Evolutionary conservation across 2,113 vertebrate genomes (phyloP).

Genomic region (Osmerus eperlanus): DNA sequence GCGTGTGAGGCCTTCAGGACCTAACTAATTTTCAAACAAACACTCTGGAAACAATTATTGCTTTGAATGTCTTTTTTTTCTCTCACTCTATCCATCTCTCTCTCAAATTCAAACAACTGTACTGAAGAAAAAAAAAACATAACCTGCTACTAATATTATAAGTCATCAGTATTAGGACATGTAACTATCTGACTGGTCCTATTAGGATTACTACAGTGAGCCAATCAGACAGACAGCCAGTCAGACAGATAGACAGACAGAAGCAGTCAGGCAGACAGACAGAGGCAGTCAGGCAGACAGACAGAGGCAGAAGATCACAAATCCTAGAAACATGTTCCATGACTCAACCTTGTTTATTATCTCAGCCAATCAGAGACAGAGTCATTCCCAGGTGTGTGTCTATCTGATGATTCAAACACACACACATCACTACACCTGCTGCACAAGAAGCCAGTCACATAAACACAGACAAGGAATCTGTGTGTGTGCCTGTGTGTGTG

Average conservation of each 20-base stretch:
- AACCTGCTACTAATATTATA: too few relatives aligned
- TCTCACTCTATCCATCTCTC: neutral
- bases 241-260: neutral
- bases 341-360: neutral
- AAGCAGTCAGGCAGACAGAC: neutral
- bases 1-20: slow-evolving; percentile 69
- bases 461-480: slow-evolving; percentile 12
- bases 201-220: too few relatives aligned
- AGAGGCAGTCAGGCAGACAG: slow-evolving; percentile 1
- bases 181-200: too few relatives aligned
- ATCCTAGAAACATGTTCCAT: too few relatives aligned
- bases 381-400: slow-evolving; percentile 42
- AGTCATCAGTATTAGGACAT: too few relatives aligned
- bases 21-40: slow-evolving; percentile 84
- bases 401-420: slow-evolving; percentile 41
- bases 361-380: slow-evolving; percentile 3
- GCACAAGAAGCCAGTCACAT: slow-evolving; percentile 17
- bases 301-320: too few relatives aligned
- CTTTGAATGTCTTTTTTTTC: neutral
- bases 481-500: slow-evolving; percentile 15
- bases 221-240: neutral
- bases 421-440: slow-evolving; percentile 49
- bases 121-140: neutral
- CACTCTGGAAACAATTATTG: slow-evolving; percentile 88
- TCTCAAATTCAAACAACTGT: slow-evolving; percentile 33